These are phyloP conservation scores for Leptarthrus brevirostris DNA, from an alignment of 2,888 invertebrate genomes.

Conservation along the genomic window DNA sequence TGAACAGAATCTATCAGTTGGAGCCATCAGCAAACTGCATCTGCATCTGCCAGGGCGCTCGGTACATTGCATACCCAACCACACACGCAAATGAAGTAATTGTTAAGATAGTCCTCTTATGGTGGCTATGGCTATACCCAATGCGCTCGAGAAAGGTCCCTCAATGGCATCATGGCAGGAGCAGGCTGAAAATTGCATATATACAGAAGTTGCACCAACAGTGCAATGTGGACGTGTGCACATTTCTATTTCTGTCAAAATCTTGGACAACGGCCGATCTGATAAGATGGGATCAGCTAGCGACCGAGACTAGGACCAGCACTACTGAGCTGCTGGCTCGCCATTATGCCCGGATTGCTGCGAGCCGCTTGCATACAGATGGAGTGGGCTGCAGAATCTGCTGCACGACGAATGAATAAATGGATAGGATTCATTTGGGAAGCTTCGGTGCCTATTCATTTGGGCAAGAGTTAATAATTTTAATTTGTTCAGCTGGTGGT, in stretches of 20 bases:
- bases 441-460: constrained; percentile 17
- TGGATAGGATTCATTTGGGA: constrained; percentile 1
- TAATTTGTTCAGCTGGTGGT: constrained; percentile 42
- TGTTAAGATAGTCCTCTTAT: constrained; percentile 31
- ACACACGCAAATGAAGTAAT: constrained; percentile 42
- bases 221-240: constrained; percentile 51
- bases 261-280: constrained; percentile 66
- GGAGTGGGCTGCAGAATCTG: constrained; percentile 2
- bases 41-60: constrained; percentile 11
- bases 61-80: constrained; percentile 15
- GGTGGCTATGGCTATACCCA: constrained; percentile 3
- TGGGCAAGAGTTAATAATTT: constrained; percentile 40
- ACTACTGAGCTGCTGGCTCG: constrained; percentile 17
- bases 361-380: not conserved
- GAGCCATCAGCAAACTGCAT: constrained; percentile 36
- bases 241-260: constrained; percentile 62
- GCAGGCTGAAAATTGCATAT: not conserved
- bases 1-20: constrained; percentile 42
- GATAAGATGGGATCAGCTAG: constrained; percentile 66
- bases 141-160: constrained; percentile 1
- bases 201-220: not conserved
- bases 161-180: constrained; percentile 22
- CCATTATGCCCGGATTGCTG: constrained; percentile 3
- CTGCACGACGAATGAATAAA: not conserved
- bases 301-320: constrained; percentile 53